Percentiles rank a stretch among this genome's conserved stretches.
phyloP scores from a whole-genome alignment of 2,888 invertebrate genomes.

The Axea sp. region DNA sequence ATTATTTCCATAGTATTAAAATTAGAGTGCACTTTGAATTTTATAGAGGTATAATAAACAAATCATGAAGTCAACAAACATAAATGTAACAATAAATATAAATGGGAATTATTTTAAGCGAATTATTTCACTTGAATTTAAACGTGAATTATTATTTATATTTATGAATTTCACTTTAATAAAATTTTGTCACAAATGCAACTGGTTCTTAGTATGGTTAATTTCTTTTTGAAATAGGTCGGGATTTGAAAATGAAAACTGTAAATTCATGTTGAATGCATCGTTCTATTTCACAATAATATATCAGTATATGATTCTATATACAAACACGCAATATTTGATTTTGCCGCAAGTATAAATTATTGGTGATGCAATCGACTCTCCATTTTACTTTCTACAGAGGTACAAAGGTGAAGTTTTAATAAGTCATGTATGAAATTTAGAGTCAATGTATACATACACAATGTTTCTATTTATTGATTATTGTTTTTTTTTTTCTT shows the following conservation, averaged over 20 bases:
- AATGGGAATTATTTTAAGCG: too few species aligned
- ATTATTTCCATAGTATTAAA: too few species aligned
- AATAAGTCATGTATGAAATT: slow-evolving; percentile 46
- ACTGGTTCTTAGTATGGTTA: too few species aligned
- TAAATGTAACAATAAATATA: too few species aligned
- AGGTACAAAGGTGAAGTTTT: slow-evolving; percentile 71
- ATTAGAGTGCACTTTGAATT: too few species aligned
- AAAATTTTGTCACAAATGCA: too few species aligned
- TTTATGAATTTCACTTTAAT: too few species aligned
- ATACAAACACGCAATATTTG: slow-evolving; percentile 74
- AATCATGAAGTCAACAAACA: too few species aligned
- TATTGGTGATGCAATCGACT: slow-evolving; percentile 45
- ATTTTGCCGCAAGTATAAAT: slow-evolving; percentile 70
- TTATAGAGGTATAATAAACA: too few species aligned
- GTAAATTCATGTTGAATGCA: slow-evolving; percentile 63
- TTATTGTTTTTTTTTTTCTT: background rate
- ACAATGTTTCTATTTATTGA: slow-evolving; percentile 34
- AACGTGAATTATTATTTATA: too few species aligned
- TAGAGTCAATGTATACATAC: slow-evolving; percentile 38
- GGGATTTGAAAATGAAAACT: slow-evolving; percentile 45
- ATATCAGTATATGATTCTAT: slow-evolving; percentile 73
- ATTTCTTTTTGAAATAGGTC: too few species aligned
- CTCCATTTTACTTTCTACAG: slow-evolving; percentile 69
- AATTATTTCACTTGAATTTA: too few species aligned
- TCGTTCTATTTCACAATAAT: slow-evolving; percentile 74